phyloP scores from a whole-genome alignment of 2,888 invertebrate genomes.

The Drosophila fulvimacula region DNA sequence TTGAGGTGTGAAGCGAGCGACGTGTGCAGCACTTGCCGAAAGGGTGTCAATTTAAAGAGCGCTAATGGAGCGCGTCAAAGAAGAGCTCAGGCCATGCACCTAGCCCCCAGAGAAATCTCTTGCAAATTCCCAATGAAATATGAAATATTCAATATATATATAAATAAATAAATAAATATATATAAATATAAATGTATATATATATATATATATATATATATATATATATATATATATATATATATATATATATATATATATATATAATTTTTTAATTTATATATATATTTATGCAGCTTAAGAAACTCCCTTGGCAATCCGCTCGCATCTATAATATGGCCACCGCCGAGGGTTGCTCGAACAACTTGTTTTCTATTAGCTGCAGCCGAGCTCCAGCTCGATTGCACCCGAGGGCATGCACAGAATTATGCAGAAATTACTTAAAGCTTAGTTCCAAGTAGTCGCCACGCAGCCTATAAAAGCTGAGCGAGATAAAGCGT shows the following conservation, averaged over 20 bases:
- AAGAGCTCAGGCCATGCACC: neutral
- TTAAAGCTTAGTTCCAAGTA: constrained; percentile 67
- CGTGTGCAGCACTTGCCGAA: constrained; percentile 8
- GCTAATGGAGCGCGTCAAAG: constrained; percentile 54
- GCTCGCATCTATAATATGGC: neutral
- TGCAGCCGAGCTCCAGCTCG: constrained; percentile 13
- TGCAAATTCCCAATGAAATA: neutral
- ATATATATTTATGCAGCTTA: neutral
- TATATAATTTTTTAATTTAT: no score
- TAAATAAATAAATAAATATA: no score
- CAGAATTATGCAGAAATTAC: constrained; percentile 76
- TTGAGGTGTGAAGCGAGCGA: constrained; percentile 50
- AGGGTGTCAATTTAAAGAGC: constrained; percentile 46
- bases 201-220: no score
- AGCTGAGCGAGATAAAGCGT: constrained; percentile 31
- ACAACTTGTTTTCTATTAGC: constrained; percentile 55
- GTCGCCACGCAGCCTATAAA: constrained; percentile 61
- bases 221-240: no score
- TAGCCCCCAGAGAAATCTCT: constrained; percentile 1
- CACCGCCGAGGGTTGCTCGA: constrained; percentile 11
- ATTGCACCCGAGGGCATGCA: constrained; percentile 57
- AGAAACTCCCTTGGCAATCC: neutral
- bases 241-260: no score
- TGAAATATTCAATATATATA: neutral
- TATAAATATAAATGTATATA: no score